A percentile compares a stretch with the other conserved stretches of the same genome.
phyloP scores from a whole-genome alignment of 2,113 vertebrate species.

The Charina bottae region DNA sequence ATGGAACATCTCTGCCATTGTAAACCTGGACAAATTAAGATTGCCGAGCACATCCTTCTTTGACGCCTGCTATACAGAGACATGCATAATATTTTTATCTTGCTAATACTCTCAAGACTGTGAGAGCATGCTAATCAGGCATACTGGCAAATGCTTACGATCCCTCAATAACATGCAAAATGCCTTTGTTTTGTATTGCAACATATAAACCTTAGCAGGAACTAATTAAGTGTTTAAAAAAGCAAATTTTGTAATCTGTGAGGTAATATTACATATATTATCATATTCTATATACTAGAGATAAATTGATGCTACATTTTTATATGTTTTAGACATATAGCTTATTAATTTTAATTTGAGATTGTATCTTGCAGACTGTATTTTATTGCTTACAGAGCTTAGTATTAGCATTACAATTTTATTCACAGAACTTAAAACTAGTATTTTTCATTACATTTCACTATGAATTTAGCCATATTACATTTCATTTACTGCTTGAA shows the following conservation, averaged over 20 bases:
- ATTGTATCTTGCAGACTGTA: neutral
- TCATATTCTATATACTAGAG: neutral
- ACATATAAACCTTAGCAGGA: neutral
- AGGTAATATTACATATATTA: neutral
- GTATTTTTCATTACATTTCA: neutral
- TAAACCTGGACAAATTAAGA: neutral
- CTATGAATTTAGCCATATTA: neutral
- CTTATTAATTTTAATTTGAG: neutral
- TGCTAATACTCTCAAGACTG: neutral
- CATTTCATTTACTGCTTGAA: neutral
- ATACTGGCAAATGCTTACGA: neutral
- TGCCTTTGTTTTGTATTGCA: neutral
- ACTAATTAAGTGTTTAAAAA: neutral
- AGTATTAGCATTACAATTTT: neutral
- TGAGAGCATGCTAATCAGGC: neutral
- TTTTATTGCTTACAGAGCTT: neutral
- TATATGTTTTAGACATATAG: neutral
- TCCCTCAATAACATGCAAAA: neutral
- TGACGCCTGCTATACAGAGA: neutral
- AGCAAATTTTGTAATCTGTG: neutral
- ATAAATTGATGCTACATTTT: neutral
- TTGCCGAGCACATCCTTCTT: neutral
- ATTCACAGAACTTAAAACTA: neutral
- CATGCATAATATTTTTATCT: neutral
- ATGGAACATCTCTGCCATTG: neutral